Conservation (phyloP, 2,113 vertebrate genomes). For the Hippolais icterina region DNA sequence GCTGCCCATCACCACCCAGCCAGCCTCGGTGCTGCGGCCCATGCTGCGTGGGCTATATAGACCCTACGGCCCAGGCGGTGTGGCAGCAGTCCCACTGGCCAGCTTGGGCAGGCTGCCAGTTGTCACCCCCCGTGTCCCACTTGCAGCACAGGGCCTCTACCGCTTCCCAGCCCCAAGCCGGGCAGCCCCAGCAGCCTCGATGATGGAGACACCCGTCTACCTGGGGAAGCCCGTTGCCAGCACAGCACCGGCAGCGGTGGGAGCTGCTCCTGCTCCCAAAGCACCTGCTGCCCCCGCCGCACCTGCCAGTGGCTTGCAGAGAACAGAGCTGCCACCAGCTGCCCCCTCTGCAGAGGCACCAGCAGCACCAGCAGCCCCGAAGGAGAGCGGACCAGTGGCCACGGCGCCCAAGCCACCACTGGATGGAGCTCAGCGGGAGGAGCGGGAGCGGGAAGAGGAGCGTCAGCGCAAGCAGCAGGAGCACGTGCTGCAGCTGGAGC, state of each 20-base stretch:
- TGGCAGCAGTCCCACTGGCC: constrained; percentile 88
- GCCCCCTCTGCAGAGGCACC: constrained; percentile 63
- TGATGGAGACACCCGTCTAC: constrained; percentile 87
- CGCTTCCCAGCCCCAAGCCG: constrained; percentile 81
- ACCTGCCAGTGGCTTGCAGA: background rate
- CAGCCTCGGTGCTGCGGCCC: constrained; percentile 85
- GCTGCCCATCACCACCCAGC: constrained; percentile 97
- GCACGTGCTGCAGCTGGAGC: constrained; percentile 89
- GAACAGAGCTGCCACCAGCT: constrained; percentile 37
- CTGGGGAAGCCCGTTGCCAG: constrained; percentile 81
- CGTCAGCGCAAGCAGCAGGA: constrained; percentile 92
- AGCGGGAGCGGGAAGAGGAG: constrained; percentile 88
- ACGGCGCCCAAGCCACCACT: background rate
- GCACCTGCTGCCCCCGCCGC: background rate
- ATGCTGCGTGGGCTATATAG: constrained; percentile 89
- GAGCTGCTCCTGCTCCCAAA: background rate
- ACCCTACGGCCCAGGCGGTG: constrained; percentile 80
- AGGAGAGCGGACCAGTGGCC: constrained; percentile 51
- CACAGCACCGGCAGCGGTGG: background rate
- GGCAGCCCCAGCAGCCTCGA: constrained; percentile 54
- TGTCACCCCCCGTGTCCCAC: constrained; percentile 84
- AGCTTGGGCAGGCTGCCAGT: constrained; percentile 89
- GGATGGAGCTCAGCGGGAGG: constrained; percentile 73
- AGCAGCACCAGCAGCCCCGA: constrained; percentile 15
- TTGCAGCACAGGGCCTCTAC: constrained; percentile 82